Conservation (phyloP, 64 coral and sea anemone genomes). For the Pocillopora damicornis region DNA sequence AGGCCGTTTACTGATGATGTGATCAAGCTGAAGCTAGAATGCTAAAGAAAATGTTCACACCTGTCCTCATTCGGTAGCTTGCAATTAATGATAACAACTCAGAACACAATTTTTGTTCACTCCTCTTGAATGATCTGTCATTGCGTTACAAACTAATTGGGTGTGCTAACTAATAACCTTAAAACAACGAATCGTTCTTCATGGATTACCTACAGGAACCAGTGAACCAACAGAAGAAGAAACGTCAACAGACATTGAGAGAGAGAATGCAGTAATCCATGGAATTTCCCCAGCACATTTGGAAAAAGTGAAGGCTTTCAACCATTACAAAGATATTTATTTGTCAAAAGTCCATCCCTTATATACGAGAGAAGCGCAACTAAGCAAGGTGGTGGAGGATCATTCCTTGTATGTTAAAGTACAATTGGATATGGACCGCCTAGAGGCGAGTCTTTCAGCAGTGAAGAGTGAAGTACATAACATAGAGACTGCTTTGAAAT, state of each 20-base stretch:
- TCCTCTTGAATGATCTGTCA: no score
- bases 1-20: no score
- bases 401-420: slow-evolving; percentile 3
- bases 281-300: slow-evolving; percentile 8
- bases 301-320: slow-evolving; percentile 28
- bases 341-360: slow-evolving; percentile 28
- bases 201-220: background rate
- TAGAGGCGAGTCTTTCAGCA: background rate
- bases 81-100: no score
- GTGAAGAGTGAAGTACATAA: background rate
- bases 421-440: background rate
- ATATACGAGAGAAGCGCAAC: slow-evolving; percentile 3
- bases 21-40: no score
- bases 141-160: background rate
- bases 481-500: background rate
- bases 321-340: slow-evolving; percentile 48
- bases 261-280: slow-evolving; percentile 18
- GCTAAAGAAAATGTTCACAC: no score
- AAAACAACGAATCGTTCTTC: background rate
- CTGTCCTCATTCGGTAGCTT: no score
- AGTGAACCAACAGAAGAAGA: background rate
- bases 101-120: no score
- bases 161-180: no score
- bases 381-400: slow-evolving; percentile 5
- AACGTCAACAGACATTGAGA: background rate